Base-by-base conservation (phyloP, 2,888 invertebrate genomes). In the Temnothorax ravouxi region DNA sequence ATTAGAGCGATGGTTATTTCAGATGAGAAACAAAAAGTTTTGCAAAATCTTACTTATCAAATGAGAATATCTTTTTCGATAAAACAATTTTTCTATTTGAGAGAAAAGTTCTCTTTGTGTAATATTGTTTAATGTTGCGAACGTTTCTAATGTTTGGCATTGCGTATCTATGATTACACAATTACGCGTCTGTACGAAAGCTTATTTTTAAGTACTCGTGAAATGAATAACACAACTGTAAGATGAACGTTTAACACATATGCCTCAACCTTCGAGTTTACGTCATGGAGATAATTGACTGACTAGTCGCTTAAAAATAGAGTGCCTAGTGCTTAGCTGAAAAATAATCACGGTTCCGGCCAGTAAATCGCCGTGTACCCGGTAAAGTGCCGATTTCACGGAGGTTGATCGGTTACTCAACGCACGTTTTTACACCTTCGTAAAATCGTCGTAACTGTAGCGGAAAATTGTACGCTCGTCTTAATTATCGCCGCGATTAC, bases 381-480 rank as follows among this genome's bases (percentile, higher is more conserved):
- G 29, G 64, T 50, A 71, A 79, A 87, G 9, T 74, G 66, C n/a
- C 52, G 41, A 59, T 88, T 88, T 87, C 80, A 84, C 67, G 75
- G 81, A 50, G n/a, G 25, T n/a, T 67, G 84, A 76, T 80, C 74
- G 50, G n/a, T 87, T 77, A 56, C 85, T 52, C 74, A 83, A 87
- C 54, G 72, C 21, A 18, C 18, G 50, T 13, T 62, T 66, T 74
- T 67, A 52, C 59, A 62, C 44, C n/a, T 71, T 61, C 59, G 5
- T 67, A 29, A 74, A 74, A 81, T 2, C n/a, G 11, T n/a, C 11
- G 50, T 77, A 85, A 87, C 54, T 80, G 72, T 25, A 34, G 52
- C 2, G 25, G 59, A 76, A 85, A 85, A 81, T 74, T 50, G 44
- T 54, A 47, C 54, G 52, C 25, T 75, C 82, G 25, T 47, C 61